A percentile compares a stretch with the other conserved stretches of the same genome.
Evolutionary conservation across 2,113 vertebrate species (phyloP).

Genomic region (Corythornis vintsioides): DNA sequence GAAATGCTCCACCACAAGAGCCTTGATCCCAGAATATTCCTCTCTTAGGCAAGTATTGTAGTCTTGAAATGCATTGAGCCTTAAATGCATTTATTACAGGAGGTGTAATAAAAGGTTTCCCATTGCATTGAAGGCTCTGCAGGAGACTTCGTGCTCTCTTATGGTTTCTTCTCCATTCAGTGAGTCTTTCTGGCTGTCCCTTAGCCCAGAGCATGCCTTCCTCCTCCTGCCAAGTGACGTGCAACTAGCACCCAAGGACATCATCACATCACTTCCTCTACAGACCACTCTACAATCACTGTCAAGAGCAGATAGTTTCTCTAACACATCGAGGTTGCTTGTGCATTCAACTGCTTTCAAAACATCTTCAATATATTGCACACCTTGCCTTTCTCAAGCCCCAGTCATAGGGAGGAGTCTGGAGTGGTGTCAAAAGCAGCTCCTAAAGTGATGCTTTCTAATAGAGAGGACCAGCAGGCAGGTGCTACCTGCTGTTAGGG

Average conservation of each 20-base stretch:
- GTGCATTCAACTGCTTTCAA: not conserved
- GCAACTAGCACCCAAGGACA: not conserved
- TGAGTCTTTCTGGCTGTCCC: not conserved
- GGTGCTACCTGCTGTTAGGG: not conserved
- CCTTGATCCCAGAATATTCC: not conserved
- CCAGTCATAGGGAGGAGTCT: not conserved
- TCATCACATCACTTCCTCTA: accelerated
- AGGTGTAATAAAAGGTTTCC: not conserved
- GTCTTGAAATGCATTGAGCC: not conserved
- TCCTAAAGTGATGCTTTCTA: not conserved
- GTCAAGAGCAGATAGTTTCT: not conserved
- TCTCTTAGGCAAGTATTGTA: not conserved
- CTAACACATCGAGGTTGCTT: not conserved
- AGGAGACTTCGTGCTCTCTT: not conserved
- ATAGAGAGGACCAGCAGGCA: not conserved
- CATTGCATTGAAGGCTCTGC: not conserved
- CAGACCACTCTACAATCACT: not conserved
- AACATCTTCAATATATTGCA: not conserved
- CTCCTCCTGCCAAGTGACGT: accelerated
- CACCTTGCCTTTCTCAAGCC: not conserved
- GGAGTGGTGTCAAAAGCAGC: not conserved
- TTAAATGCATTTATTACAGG: not conserved
- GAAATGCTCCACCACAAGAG: not conserved
- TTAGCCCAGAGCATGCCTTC: not conserved
- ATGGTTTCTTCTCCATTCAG: not conserved